Evolutionary conservation across 2,797 vertebrate species (phyloP).

Genomic region (Taenioides sp.): DNA sequence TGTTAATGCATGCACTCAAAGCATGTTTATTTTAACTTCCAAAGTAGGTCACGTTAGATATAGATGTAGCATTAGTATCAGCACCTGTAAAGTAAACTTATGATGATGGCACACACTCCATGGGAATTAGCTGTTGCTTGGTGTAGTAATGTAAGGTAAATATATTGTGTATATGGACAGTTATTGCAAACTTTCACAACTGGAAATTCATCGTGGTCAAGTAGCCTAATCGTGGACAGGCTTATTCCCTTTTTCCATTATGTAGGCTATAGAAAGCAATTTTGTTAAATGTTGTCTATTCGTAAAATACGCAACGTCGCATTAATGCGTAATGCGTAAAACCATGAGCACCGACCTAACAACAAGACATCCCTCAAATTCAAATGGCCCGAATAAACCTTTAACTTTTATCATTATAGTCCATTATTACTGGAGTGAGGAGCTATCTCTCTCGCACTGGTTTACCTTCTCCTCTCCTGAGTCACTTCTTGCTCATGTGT

Average conservation of each 20-base stretch:
- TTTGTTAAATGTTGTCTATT: too few species aligned
- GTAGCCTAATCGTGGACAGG: too few species aligned
- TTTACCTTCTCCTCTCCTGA: background rate
- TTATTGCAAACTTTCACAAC: background rate
- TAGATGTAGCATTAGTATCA: background rate
- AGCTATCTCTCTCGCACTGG: background rate
- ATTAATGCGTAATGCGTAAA: background rate
- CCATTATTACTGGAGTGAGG: background rate
- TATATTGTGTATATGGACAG: background rate
- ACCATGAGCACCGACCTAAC: background rate
- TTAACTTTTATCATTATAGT: background rate
- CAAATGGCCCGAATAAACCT: background rate
- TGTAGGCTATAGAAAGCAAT: too few species aligned
- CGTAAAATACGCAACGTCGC: background rate
- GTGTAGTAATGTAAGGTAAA: background rate
- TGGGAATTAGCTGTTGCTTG: background rate
- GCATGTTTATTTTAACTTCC: background rate
- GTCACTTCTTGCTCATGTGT: slow-evolving; percentile 20
- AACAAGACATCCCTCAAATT: too few species aligned
- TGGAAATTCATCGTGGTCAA: too few species aligned
- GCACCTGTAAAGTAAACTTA: background rate
- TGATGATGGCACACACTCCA: background rate
- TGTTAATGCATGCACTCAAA: background rate
- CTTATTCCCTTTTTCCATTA: too few species aligned
- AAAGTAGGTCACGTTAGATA: background rate